These are phyloP conservation scores for Platyrinchus mystaceus DNA, from an alignment of 2,797 vertebrate species.

Conservation along the genomic window DNA sequence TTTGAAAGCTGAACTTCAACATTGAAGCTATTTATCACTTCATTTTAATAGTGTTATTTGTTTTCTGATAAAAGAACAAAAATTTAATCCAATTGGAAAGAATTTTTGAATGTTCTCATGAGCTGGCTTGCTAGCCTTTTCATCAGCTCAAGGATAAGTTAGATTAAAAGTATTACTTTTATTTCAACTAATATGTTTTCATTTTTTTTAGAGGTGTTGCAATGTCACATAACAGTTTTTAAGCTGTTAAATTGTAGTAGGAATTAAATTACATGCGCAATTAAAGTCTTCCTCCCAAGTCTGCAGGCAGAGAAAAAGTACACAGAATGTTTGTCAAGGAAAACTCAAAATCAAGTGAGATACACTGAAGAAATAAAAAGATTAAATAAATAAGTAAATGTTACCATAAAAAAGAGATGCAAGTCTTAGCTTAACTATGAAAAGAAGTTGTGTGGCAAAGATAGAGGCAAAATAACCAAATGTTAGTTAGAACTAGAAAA, in stretches of 20 bases:
- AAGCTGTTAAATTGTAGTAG: not conserved
- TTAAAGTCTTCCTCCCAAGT: not conserved
- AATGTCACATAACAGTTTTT: not conserved
- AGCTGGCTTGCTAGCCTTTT: not conserved
- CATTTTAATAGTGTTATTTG: not conserved
- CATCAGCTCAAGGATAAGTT: not conserved
- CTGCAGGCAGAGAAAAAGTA: not conserved
- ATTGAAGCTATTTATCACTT: not conserved
- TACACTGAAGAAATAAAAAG: not conserved
- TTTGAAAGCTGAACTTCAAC: not conserved
- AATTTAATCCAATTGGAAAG: not conserved
- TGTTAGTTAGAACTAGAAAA: not conserved
- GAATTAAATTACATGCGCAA: not conserved
- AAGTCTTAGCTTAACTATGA: not conserved
- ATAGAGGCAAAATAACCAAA: not conserved
- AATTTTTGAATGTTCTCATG: not conserved
- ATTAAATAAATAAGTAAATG: not conserved
- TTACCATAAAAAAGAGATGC: not conserved
- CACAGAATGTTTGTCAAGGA: not conserved
- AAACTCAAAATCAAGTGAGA: not conserved
- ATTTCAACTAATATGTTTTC: not conserved
- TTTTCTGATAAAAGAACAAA: not conserved
- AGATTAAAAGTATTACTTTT: not conserved
- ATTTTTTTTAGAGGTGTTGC: not conserved
- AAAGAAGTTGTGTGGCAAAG: not conserved